phyloP scores from a whole-genome alignment of 2,888 invertebrate genomes.

The Chorisops tibialis region DNA sequence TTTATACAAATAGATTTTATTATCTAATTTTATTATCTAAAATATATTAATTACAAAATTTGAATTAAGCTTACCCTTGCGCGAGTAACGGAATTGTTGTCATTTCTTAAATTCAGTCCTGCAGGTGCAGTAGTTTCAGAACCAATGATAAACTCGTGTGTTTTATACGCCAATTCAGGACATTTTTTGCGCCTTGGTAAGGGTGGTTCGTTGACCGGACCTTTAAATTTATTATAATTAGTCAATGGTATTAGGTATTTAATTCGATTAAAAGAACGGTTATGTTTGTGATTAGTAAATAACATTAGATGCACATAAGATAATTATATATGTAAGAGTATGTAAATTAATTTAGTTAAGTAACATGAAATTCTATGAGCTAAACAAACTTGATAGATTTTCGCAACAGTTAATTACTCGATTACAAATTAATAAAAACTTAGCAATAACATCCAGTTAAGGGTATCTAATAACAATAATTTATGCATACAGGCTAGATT shows the following conservation, averaged over 20 bases:
- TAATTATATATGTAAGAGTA: too few species aligned
- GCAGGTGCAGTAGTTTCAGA: constrained; percentile 60
- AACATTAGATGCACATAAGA: too few species aligned
- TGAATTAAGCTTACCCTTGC: constrained; percentile 47
- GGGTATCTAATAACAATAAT: neutral
- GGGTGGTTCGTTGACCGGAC: constrained; percentile 70
- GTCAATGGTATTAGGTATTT: too few species aligned
- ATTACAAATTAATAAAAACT: constrained; percentile 2
- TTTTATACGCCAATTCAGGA: constrained; percentile 82
- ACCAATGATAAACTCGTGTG: constrained; percentile 71
- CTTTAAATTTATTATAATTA: constrained; percentile 37
- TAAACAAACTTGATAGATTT: neutral
- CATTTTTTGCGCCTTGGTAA: constrained; percentile 85
- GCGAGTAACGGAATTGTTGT: constrained; percentile 56
- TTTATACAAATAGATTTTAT: too few species aligned
- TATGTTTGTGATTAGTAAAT: too few species aligned
- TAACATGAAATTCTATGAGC: too few species aligned
- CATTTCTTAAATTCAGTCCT: constrained; percentile 44
- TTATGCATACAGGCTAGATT: neutral
- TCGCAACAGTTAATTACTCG: constrained; percentile 23
- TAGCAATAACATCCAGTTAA: constrained; percentile 19
- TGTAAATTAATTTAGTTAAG: too few species aligned
- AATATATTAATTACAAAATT: neutral
- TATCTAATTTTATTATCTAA: too few species aligned
- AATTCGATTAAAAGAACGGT: too few species aligned